Evolutionary conservation across 2,888 invertebrate species (phyloP).

Genomic region (Leptothorax acervorum): DNA sequence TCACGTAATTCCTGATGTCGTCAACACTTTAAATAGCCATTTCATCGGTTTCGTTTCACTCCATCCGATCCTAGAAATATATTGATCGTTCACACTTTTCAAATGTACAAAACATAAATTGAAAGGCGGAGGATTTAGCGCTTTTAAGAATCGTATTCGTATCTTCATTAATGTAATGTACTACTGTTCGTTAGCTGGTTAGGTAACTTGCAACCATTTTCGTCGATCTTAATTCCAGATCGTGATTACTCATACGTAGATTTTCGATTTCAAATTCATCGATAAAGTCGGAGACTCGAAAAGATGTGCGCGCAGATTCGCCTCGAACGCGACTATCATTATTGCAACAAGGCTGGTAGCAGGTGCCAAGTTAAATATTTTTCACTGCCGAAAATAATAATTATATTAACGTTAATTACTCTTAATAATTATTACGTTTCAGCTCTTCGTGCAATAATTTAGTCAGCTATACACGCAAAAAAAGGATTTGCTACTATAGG

Average conservation of each 20-base stretch:
- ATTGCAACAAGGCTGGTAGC: slow-evolving; percentile 12
- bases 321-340: background rate
- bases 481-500: too few species aligned
- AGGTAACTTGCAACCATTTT: slow-evolving; percentile 33
- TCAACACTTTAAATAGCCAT: background rate
- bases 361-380: slow-evolving; percentile 30
- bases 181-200: slow-evolving; percentile 43
- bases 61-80: slow-evolving; percentile 19
- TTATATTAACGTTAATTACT: background rate
- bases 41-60: background rate
- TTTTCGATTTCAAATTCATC: slow-evolving; percentile 1
- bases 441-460: slow-evolving; percentile 22
- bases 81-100: slow-evolving; percentile 29
- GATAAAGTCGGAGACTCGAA: background rate
- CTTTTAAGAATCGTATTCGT: slow-evolving; percentile 45
- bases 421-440: slow-evolving; percentile 30
- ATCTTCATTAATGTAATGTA: slow-evolving; percentile 43
- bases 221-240: slow-evolving; percentile 34
- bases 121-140: slow-evolving; percentile 11
- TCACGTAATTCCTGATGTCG: background rate
- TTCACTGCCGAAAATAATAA: slow-evolving; percentile 40
- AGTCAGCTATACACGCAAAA: background rate
- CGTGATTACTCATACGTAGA: slow-evolving; percentile 42
- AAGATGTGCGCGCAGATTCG: background rate
- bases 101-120: background rate